Conservation (phyloP, 2,113 vertebrate species). For the Vombatus ursinus region DNA sequence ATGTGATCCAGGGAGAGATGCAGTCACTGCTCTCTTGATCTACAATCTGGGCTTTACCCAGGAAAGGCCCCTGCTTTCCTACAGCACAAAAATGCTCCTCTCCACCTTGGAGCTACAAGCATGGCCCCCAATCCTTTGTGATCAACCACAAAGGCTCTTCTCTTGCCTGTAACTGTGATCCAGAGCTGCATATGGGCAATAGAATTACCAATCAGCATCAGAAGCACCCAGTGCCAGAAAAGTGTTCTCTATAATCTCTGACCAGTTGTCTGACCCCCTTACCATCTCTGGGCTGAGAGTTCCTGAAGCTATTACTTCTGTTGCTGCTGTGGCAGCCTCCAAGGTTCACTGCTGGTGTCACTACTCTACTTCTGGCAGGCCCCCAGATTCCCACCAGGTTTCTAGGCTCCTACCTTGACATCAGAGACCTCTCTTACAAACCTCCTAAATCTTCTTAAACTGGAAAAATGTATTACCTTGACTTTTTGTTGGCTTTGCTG, state of each 20-base stretch:
- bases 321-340: neutral
- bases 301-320: neutral
- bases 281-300: neutral
- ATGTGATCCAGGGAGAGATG: neutral
- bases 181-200: neutral
- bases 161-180: neutral
- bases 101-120: neutral
- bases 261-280: neutral
- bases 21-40: neutral
- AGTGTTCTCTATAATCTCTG: neutral
- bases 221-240: neutral
- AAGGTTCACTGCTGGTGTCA: neutral
- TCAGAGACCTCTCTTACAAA: neutral
- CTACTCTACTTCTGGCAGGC: neutral
- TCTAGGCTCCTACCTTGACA: neutral
- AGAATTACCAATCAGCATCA: neutral
- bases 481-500: neutral
- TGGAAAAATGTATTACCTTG: neutral
- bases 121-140: neutral
- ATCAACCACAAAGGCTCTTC: neutral
- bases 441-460: neutral
- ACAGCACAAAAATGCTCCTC: neutral
- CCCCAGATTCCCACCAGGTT: neutral
- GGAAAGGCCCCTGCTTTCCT: neutral
- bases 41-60: neutral